Percentiles rank a stretch among this genome's conserved stretches.
These are phyloP conservation scores for Procapra przewalskii DNA, from an alignment of 2,113 vertebrate genomes.

Conservation along the genomic window DNA sequence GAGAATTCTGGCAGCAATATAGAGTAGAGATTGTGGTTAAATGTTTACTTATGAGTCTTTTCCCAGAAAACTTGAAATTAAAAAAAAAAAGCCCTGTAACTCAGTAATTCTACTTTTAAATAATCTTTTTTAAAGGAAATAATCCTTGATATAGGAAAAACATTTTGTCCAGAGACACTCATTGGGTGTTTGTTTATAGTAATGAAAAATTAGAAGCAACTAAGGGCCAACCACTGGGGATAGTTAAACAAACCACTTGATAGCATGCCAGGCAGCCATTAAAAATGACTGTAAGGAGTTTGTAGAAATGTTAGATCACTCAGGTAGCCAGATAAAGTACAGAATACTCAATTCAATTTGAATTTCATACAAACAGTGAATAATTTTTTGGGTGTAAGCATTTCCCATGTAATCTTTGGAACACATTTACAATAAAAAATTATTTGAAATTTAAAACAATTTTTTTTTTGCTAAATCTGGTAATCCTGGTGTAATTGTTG, in stretches of 20 bases:
- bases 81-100: not conserved
- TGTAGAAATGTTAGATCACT: not conserved
- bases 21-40: not conserved
- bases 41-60: not conserved
- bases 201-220: not conserved
- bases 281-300: not conserved
- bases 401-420: not conserved
- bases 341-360: not conserved
- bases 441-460: not conserved
- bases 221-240: not conserved
- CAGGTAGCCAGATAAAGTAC: not conserved
- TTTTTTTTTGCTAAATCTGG: not conserved
- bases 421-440: not conserved
- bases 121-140: not conserved
- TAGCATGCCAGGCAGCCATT: not conserved
- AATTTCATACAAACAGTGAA: not conserved
- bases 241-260: constrained; percentile 31
- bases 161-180: not conserved
- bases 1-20: not conserved
- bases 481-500: not conserved
- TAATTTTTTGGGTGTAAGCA: not conserved
- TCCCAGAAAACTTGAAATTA: not conserved
- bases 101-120: not conserved
- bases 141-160: not conserved
- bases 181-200: constrained; percentile 13